Evolutionary conservation across 2,113 vertebrate species (phyloP).

Genomic region (Spea multiplicata): DNA sequence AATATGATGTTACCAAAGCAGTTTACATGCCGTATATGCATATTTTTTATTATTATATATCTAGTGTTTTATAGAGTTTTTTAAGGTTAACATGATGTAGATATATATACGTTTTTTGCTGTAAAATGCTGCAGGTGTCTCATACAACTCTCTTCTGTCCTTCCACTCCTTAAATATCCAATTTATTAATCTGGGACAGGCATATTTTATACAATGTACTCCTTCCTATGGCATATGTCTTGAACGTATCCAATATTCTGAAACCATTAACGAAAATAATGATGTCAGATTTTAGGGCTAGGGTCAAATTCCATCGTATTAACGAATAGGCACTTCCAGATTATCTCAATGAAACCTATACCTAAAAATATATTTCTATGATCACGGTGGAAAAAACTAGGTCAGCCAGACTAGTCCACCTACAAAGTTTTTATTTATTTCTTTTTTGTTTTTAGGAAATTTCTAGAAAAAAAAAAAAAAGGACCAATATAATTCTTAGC

Average conservation of each 20-base stretch:
- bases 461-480: too few relatives aligned
- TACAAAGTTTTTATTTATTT: too few relatives aligned
- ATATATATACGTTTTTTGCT: constrained; percentile 70
- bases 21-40: constrained; percentile 98
- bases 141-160: constrained; percentile 63
- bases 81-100: constrained; percentile 80
- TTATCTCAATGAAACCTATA: too few relatives aligned
- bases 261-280: not conserved
- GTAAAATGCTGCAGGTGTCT: constrained; percentile 71
- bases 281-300: not conserved
- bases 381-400: too few relatives aligned
- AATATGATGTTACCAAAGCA: constrained; percentile 99
- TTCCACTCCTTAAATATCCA: constrained; percentile 41
- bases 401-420: too few relatives aligned
- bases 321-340: too few relatives aligned
- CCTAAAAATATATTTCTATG: too few relatives aligned
- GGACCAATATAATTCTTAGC: too few relatives aligned
- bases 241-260: not conserved
- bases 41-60: constrained; percentile 97
- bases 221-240: constrained; percentile 20
- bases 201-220: constrained; percentile 44
- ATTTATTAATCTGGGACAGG: constrained; percentile 29
- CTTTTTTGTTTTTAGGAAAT: too few relatives aligned
- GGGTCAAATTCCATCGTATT: too few relatives aligned
- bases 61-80: constrained; percentile 94